Percentiles rank a stretch among this genome's conserved stretches.
Conservation (phyloP, 1,140 invertebrate genomes). For the Frieseomelitta varia region DNA sequence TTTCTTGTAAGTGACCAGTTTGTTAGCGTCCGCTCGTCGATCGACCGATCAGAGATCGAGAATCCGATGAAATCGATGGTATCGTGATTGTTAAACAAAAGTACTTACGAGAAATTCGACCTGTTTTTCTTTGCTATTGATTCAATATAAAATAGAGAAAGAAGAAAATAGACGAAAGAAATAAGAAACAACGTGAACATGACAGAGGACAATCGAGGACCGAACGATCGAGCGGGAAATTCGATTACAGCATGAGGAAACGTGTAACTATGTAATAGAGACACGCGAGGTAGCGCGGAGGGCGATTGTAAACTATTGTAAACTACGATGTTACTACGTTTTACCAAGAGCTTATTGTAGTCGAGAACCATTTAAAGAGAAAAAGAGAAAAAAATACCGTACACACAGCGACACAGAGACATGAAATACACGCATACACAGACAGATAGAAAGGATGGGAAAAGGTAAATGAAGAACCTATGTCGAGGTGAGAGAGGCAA, state of each 20-base stretch:
- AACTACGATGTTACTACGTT: constrained; percentile 83
- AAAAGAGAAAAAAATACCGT: neutral
- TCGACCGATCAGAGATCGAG: constrained; percentile 23
- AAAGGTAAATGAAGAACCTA: neutral
- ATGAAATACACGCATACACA: neutral
- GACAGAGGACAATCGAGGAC: neutral
- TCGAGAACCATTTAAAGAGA: constrained; percentile 80
- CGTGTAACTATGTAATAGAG: constrained; percentile 78
- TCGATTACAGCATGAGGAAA: constrained; percentile 75
- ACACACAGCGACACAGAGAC: constrained; percentile 38
- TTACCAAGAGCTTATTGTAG: constrained; percentile 83
- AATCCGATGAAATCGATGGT: neutral
- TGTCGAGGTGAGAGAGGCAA: constrained; percentile 22
- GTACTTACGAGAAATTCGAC: neutral
- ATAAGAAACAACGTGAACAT: neutral
- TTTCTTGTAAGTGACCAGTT: constrained; percentile 49
- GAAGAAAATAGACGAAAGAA: neutral
- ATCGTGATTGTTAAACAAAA: neutral
- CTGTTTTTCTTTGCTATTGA: neutral
- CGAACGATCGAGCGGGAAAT: constrained; percentile 38
- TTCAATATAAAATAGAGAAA: neutral
- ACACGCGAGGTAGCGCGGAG: constrained; percentile 65
- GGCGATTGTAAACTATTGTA: constrained; percentile 82
- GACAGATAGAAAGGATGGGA: neutral
- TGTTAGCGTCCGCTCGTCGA: constrained; percentile 49